These are phyloP conservation scores for Cyclargus thomasi DNA, from an alignment of 1,140 invertebrate genomes.

Conservation along the genomic window DNA sequence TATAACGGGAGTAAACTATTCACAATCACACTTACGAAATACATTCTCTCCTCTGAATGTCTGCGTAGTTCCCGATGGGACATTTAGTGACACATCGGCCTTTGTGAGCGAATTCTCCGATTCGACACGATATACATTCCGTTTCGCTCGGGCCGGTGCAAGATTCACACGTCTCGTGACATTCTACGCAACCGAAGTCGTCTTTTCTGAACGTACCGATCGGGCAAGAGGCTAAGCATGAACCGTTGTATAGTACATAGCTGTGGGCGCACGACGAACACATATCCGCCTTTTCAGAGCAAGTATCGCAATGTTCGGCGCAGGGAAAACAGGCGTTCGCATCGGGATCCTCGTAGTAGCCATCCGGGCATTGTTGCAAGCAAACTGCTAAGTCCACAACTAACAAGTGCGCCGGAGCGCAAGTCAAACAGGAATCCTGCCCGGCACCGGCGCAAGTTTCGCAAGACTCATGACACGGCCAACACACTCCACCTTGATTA, in stretches of 20 bases:
- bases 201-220: slow-evolving; percentile 86
- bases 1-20: slow-evolving; percentile 28
- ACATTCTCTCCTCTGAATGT: slow-evolving; percentile 84
- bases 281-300: slow-evolving; percentile 85
- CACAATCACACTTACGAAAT: slow-evolving; percentile 60
- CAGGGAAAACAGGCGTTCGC: slow-evolving; percentile 87
- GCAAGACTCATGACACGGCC: slow-evolving; percentile 88
- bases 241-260: slow-evolving; percentile 85
- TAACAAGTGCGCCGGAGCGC: slow-evolving; percentile 84
- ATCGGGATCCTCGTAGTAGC: slow-evolving; percentile 84
- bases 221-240: slow-evolving; percentile 88
- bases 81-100: slow-evolving; percentile 80
- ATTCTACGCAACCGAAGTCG: slow-evolving; percentile 83
- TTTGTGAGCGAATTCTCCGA: slow-evolving; percentile 80
- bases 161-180: slow-evolving; percentile 86
- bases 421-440: slow-evolving; percentile 86
- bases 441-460: slow-evolving; percentile 88
- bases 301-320: slow-evolving; percentile 83
- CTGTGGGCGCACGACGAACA: slow-evolving; percentile 89
- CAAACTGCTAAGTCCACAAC: slow-evolving; percentile 87
- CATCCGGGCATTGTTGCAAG: slow-evolving; percentile 87
- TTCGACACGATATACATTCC: slow-evolving; percentile 86
- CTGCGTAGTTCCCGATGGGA: slow-evolving; percentile 81
- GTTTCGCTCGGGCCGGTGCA: slow-evolving; percentile 85
- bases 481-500: slow-evolving; percentile 84